Evolutionary conservation across 2,888 invertebrate genomes (phyloP).

Genomic region (Candidula unifasciata): DNA sequence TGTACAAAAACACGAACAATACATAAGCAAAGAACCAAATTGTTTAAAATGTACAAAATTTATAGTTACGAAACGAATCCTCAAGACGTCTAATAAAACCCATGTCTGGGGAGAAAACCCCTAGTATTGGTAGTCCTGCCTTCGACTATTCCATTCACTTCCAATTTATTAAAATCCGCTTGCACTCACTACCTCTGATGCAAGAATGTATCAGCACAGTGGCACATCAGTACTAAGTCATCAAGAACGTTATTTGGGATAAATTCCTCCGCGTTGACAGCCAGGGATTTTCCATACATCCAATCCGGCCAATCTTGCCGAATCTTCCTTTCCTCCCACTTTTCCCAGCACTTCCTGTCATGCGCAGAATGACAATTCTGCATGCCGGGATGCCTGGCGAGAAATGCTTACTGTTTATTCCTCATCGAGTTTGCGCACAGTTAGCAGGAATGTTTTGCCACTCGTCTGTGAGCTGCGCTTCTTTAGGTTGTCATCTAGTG

Average conservation of each 20-base stretch:
- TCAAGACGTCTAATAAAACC: no score
- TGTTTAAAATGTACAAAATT: no score
- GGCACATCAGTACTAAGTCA: slow-evolving; percentile 11
- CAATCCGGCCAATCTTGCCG: not conserved
- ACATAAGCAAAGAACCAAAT: no score
- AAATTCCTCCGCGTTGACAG: slow-evolving; percentile 7
- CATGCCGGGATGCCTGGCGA: not conserved
- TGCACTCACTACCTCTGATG: no score
- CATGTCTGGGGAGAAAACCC: no score
- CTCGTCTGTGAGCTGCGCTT: no score
- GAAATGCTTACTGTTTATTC: not conserved
- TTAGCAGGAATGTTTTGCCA: not conserved
- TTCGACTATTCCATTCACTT: no score
- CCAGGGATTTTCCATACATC: not conserved
- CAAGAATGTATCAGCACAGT: not conserved
- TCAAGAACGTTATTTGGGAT: not conserved
- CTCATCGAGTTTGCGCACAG: not conserved
- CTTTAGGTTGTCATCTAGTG: no score
- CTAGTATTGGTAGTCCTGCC: no score
- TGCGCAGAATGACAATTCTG: slow-evolving; percentile 10
- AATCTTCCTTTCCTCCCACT: not conserved
- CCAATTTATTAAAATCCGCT: no score
- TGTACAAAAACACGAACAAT: no score
- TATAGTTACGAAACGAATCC: no score
- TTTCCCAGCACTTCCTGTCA: slow-evolving; percentile 13